Evolutionary conservation across 2,888 invertebrate species (phyloP).

Genomic region (Chloroclystis v-ata): DNA sequence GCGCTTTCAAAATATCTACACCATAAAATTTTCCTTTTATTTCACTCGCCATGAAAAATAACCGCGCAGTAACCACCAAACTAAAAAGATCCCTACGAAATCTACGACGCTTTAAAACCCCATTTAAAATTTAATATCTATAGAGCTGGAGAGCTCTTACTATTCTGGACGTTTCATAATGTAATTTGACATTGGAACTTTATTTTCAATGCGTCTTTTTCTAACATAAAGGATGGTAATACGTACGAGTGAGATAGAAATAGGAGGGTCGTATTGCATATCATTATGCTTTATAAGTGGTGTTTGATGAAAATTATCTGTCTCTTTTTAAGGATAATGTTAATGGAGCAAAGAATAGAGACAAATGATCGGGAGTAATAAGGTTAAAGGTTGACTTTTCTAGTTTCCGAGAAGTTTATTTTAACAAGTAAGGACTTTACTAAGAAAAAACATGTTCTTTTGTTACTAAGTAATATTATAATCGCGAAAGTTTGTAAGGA

Average conservation of each 20-base stretch:
- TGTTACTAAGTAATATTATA: background rate
- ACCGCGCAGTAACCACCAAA: constrained; percentile 16
- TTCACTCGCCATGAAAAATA: constrained; percentile 34
- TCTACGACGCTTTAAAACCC: constrained; percentile 6
- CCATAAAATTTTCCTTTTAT: constrained; percentile 33
- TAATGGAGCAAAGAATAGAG: constrained; percentile 27
- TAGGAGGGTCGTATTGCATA: constrained; percentile 40
- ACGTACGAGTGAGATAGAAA: constrained; percentile 26
- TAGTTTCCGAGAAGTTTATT: background rate
- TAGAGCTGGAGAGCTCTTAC: constrained; percentile 27
- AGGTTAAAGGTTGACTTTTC: background rate
- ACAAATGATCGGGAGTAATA: constrained; percentile 19
- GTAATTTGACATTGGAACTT: constrained; percentile 32
- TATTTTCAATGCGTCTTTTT: constrained; percentile 25
- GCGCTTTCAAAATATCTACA: constrained; percentile 25
- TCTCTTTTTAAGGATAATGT: constrained; percentile 25
- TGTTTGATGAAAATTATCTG: constrained; percentile 19
- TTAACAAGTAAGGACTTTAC: no score
- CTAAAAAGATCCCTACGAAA: constrained; percentile 10
- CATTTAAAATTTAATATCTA: constrained; percentile 18
- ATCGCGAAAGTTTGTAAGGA: background rate
- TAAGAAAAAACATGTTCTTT: background rate
- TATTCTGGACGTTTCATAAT: constrained; percentile 26
- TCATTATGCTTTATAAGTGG: constrained; percentile 34
- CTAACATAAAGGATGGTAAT: background rate